These are phyloP conservation scores for Agrotis exclamationis DNA, from an alignment of 2,888 invertebrate genomes.

Conservation along the genomic window DNA sequence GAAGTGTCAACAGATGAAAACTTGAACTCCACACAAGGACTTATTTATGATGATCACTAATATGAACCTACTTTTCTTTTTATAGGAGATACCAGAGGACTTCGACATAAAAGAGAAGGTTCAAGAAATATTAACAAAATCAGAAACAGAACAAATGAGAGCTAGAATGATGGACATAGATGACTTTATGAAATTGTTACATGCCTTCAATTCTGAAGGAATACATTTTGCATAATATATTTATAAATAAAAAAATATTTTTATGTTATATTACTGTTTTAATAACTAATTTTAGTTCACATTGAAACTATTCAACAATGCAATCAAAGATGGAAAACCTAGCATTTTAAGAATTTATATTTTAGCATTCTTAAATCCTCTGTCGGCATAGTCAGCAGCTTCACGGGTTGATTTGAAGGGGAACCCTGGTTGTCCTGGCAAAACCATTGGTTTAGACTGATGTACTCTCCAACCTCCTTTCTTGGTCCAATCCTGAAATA, in stretches of 20 bases:
- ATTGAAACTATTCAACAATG: constrained; percentile 57
- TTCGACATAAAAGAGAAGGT: constrained; percentile 96
- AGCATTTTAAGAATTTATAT: constrained; percentile 81
- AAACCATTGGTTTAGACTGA: constrained; percentile 88
- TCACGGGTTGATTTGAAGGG: constrained; percentile 92
- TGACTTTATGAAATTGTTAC: constrained; percentile 97
- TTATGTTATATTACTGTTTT: constrained; percentile 40
- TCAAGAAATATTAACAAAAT: constrained; percentile 93
- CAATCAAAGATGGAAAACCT: neutral
- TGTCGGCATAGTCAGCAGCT: constrained; percentile 93
- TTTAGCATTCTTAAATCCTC: constrained; percentile 93
- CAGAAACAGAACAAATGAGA: constrained; percentile 94
- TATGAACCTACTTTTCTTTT: constrained; percentile 33
- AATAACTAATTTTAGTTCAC: constrained; percentile 46
- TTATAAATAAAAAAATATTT: constrained; percentile 18
- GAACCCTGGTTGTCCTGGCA: constrained; percentile 94
- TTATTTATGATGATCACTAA: neutral
- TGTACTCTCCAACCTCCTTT: constrained; percentile 94
- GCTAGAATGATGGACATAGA: constrained; percentile 99
- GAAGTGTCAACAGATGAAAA: neutral
- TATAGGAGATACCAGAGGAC: constrained; percentile 93
- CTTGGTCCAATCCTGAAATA: constrained; percentile 94
- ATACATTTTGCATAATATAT: constrained; percentile 95
- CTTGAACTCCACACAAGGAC: neutral
- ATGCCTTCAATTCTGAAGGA: constrained; percentile 97